Evolutionary conservation across 2,888 invertebrate species (phyloP), one percentile per base, ranked within the genome.

Genomic region (Oxytorus armatus): DNA sequence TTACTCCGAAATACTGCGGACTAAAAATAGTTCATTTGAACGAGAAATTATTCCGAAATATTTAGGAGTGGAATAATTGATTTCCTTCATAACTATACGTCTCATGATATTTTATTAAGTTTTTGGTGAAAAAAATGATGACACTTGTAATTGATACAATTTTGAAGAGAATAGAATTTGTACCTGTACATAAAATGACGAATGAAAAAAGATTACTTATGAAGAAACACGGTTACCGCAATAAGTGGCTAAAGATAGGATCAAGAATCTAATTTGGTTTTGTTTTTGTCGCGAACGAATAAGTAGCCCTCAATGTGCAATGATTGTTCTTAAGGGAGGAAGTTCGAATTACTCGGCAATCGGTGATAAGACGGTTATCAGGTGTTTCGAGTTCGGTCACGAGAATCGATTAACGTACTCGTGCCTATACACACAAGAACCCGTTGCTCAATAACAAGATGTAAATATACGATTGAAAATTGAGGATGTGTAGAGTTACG

Each of bases 321-420:
- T 42, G 39, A 70, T 74, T 74, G 47, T 16, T 21, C n/a, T 18
- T 29, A 47, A 4, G 65, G 49, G 33, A 10, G 4, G 18, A 8
- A 29, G 51, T 42, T 70, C 51, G 25, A 76, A 79, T 79, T 72
- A 47, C 66, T 47, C 25, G 18, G 29, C 53, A 55, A 76, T 76
- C 53, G 57, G 16, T 33, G 76, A 72, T 76, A 79, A 76, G 65
- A 47, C 39, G 14, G 70, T 79, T 79, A 76, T 79, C 79, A 63
- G 63, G 36, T 63, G 42, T 63, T 63, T 25, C 65, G 69, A 65
- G 39, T 47, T 39, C 47, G 47, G 75, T 70, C 79, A 76, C 79
- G 79, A 70, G 75, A 44, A 59, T 53, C 59, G 66, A 79, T 76
- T 65, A 59, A 72, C 53, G 21, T 21, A 53, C 59, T n/a, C 49